Evolutionary conservation across 2,113 vertebrate species (phyloP).

Genomic region (Sylvilagus bachmani): DNA sequence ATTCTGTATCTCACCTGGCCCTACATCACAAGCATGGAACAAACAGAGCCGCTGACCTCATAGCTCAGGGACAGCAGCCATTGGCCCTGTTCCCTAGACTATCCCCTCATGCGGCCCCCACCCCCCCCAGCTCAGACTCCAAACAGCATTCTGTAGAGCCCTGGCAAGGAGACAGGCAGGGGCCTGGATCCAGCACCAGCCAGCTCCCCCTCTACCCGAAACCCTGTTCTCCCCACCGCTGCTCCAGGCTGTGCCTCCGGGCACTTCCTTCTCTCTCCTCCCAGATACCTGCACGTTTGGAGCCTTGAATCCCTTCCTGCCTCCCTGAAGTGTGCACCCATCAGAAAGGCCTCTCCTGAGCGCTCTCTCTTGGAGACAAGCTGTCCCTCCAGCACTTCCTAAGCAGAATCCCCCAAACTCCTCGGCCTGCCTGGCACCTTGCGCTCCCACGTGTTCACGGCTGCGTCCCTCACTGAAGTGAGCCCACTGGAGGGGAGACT

Average conservation of each 20-base stretch:
- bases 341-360: neutral
- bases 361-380: neutral
- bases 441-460: neutral
- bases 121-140: neutral
- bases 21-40: rapidly evolving
- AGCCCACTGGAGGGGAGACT: neutral
- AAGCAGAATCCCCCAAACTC: neutral
- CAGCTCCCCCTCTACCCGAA: neutral
- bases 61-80: neutral
- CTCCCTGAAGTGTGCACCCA: neutral
- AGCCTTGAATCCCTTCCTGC: neutral
- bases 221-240: neutral
- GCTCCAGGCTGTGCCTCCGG: neutral
- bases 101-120: neutral
- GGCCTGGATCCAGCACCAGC: neutral
- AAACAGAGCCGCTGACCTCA: neutral
- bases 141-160: neutral
- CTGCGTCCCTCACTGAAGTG: neutral
- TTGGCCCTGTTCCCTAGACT: rapidly evolving
- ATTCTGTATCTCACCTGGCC: too few relatives aligned
- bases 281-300: neutral
- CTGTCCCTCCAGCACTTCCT: neutral
- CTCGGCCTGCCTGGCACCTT: neutral
- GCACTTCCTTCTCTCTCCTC: too few relatives aligned
- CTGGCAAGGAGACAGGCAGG: neutral